A percentile compares a stretch with the other conserved stretches of the same genome.
Evolutionary conservation across 2,113 vertebrate species (phyloP).

Genomic region (Apistogramma diplotaenia): DNA sequence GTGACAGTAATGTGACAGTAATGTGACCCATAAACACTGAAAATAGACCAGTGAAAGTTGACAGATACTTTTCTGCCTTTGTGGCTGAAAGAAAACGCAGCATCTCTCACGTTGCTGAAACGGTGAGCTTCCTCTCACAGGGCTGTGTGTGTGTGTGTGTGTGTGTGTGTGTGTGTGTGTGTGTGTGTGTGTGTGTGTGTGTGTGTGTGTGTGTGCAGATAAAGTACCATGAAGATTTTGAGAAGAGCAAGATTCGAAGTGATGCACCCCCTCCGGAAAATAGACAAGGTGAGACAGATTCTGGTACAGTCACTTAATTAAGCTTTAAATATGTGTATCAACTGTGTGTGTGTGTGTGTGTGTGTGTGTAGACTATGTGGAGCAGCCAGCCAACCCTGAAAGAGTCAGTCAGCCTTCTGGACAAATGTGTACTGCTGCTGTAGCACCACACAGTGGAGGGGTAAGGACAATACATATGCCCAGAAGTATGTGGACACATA

Average conservation of each 20-base stretch:
- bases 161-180: neutral
- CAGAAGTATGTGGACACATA: neutral
- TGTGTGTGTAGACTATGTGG: constrained; percentile 27
- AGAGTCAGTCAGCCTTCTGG: constrained; percentile 43
- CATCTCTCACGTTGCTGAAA: constrained; percentile 34
- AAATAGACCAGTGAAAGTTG: neutral
- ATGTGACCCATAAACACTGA: neutral
- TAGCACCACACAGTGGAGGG: constrained; percentile 66
- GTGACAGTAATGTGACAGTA: too few relatives aligned
- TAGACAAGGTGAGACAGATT: constrained; percentile 66
- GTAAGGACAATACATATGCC: constrained; percentile 28
- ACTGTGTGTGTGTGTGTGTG: neutral
- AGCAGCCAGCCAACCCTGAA: constrained; percentile 40
- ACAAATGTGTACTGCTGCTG: constrained; percentile 48
- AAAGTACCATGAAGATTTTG: constrained; percentile 96
- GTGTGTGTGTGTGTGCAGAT: constrained; percentile 75
- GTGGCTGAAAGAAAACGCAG: neutral
- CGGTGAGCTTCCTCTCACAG: neutral
- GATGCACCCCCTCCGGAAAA: constrained; percentile 76
- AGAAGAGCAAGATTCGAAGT: constrained; percentile 86
- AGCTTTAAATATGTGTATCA: neutral
- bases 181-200: neutral
- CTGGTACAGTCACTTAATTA: neutral
- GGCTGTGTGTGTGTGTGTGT: too few relatives aligned
- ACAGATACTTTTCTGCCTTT: neutral